Conservation (phyloP, 2,113 vertebrate genomes). For the Etheostoma spectabile region DNA sequence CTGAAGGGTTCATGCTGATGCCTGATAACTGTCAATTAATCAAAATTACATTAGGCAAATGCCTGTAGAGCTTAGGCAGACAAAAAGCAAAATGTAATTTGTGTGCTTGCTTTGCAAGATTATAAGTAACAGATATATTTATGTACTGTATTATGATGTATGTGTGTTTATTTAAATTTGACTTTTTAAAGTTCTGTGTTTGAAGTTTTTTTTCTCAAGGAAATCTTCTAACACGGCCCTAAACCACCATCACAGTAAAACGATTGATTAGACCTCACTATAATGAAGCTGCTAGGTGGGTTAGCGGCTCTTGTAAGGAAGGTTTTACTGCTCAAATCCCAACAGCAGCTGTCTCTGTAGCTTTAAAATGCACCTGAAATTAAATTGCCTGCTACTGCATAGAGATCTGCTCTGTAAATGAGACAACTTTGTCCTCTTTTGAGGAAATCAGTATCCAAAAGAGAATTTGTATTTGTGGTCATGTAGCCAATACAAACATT, state of each 20-base stretch:
- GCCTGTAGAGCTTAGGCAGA: background rate
- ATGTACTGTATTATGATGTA: background rate
- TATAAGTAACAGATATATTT: background rate
- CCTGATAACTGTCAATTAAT: slow-evolving; percentile 1
- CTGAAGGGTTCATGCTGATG: slow-evolving; percentile 3
- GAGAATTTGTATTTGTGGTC: background rate
- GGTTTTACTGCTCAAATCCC: background rate
- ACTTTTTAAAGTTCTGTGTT: slow-evolving; percentile 11
- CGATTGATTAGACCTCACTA: background rate
- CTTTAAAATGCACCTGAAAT: background rate
- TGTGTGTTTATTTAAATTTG: slow-evolving; percentile 8
- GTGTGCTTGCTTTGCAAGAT: background rate
- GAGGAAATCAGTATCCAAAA: background rate
- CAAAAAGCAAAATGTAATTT: background rate
- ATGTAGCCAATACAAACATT: background rate
- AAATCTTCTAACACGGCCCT: background rate
- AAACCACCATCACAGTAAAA: slow-evolving; percentile 1
- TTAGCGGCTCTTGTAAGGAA: background rate
- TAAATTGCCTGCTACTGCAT: background rate
- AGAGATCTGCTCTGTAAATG: background rate
- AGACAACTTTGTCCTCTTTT: slow-evolving; percentile 1
- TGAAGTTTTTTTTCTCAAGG: background rate
- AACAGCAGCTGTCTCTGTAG: background rate
- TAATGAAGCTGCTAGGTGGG: background rate
- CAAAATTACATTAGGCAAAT: background rate